Evolutionary conservation across 2,113 vertebrate species (phyloP).

Genomic region (Patagioenas fasciata): DNA sequence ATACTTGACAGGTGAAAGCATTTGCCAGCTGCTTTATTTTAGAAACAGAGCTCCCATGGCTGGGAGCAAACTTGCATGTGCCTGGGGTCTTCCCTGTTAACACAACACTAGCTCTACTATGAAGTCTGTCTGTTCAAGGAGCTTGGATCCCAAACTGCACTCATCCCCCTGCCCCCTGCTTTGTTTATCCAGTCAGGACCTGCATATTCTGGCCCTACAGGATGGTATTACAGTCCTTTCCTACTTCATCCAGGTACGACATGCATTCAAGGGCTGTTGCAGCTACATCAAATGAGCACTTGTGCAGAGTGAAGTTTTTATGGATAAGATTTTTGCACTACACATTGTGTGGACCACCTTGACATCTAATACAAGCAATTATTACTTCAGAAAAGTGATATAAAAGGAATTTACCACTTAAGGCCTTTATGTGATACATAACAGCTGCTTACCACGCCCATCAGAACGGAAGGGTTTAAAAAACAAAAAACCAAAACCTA

Average conservation of each 20-base stretch:
- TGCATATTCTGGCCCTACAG: background rate
- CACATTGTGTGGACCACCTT: background rate
- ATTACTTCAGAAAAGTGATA: background rate
- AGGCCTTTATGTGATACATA: background rate
- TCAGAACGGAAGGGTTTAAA: background rate
- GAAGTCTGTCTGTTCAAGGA: background rate
- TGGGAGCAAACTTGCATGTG: background rate
- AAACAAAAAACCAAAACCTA: background rate
- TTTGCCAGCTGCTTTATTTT: background rate
- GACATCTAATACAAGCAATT: background rate
- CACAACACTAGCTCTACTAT: background rate
- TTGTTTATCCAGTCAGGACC: background rate
- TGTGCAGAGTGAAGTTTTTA: background rate
- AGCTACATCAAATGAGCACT: background rate
- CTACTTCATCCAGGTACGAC: background rate
- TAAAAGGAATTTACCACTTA: constrained; percentile 2
- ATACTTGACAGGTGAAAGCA: background rate
- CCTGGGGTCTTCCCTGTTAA: background rate
- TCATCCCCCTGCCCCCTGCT: background rate
- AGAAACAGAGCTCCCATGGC: background rate
- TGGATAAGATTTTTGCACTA: background rate
- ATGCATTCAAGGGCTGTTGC: background rate
- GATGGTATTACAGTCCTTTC: rapidly evolving
- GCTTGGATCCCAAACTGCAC: background rate
- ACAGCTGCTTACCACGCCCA: background rate